Evolutionary conservation across 2,797 vertebrate genomes (phyloP).

Genomic region (Oreochromis grahami): DNA sequence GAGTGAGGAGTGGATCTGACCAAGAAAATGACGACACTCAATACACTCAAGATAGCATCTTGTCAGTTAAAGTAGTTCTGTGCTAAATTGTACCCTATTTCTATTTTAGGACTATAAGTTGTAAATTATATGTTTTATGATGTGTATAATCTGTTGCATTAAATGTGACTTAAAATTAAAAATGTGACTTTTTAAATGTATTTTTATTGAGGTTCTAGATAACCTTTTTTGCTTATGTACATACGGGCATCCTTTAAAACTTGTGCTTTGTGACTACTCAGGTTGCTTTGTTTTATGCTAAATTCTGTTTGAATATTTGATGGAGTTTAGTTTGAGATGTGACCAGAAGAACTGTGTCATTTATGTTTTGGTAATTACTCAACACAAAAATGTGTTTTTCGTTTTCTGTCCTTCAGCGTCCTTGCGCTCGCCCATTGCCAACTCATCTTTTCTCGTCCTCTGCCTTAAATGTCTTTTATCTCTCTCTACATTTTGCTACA

Average conservation of each 20-base stretch:
- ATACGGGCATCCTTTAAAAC: background rate
- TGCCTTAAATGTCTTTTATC: slow-evolving; percentile 20
- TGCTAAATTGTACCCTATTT: background rate
- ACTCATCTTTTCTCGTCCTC: background rate
- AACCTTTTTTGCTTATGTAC: background rate
- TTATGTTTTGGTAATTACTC: background rate
- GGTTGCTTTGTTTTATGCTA: background rate
- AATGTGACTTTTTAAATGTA: background rate
- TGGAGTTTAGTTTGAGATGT: background rate
- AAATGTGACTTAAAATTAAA: background rate
- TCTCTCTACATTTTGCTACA: slow-evolving; percentile 19
- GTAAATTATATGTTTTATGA: background rate
- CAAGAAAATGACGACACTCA: background rate
- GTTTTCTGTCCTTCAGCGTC: background rate
- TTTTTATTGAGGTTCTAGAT: background rate
- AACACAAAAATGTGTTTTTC: background rate
- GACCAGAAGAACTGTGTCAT: background rate
- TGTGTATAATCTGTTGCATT: background rate
- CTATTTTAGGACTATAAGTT: background rate
- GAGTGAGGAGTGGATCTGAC: background rate
- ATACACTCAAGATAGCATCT: background rate
- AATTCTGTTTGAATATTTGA: background rate
- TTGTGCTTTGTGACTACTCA: background rate
- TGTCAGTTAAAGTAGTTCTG: background rate
- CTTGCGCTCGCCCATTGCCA: background rate